phyloP scores from a whole-genome alignment of 2,113 vertebrate genomes.

The Probosciger aterrimus region DNA sequence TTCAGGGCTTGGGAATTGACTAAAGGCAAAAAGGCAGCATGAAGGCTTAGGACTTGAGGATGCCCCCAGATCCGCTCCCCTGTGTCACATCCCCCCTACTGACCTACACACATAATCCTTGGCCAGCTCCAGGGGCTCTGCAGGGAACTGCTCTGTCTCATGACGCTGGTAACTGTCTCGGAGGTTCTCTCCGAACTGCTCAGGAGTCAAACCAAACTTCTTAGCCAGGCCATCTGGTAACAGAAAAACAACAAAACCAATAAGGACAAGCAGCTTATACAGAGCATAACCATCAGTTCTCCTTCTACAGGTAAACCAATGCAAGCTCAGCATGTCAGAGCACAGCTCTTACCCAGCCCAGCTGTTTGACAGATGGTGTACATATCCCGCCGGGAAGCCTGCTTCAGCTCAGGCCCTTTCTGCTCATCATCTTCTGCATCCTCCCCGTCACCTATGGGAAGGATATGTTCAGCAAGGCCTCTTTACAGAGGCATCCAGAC shows the following conservation, averaged over 20 bases:
- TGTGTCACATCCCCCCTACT: not conserved
- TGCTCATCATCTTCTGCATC: constrained; percentile 90
- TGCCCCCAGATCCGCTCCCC: not conserved
- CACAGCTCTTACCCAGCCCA: constrained; percentile 84
- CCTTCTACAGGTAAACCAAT: not conserved
- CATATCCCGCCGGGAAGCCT: constrained; percentile 96
- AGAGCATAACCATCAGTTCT: not conserved
- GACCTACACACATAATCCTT: constrained; percentile 97
- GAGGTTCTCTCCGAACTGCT: constrained; percentile 97
- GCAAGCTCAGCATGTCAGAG: not conserved
- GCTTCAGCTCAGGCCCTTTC: constrained; percentile 94
- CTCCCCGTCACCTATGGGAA: constrained; percentile 78
- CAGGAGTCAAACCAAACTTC: constrained; percentile 97
- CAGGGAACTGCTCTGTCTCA: constrained; percentile 97
- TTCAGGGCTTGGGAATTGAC: constrained; percentile 90
- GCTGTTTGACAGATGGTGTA: constrained; percentile 96
- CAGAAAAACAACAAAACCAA: fast-evolving
- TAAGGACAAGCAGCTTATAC: not conserved
- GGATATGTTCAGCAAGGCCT: not conserved
- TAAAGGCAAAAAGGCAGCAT: constrained; percentile 16
- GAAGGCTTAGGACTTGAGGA: not conserved
- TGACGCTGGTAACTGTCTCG: constrained; percentile 98
- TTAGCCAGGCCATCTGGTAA: constrained; percentile 91
- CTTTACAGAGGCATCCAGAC: not conserved
- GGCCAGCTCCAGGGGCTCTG: constrained; percentile 93